Base-by-base conservation (phyloP, 2,113 vertebrate genomes). In the Phodopus roborovskii region DNA sequence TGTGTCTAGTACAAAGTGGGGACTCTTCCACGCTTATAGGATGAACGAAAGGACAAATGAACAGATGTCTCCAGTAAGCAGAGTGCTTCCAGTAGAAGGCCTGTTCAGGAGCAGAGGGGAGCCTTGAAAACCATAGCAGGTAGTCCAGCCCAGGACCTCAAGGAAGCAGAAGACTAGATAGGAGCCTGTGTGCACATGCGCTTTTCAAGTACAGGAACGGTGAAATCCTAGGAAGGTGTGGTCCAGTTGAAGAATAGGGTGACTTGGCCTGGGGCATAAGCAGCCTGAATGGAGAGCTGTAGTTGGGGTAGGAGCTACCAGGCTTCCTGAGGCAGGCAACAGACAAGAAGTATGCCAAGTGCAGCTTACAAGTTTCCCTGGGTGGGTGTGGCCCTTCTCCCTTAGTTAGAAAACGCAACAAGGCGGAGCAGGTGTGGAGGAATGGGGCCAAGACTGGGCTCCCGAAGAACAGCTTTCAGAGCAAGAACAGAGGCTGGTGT, bases 261-360 rank as follows among this genome's bases (percentile, higher is more conserved):
- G 33, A 26, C 9, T 42, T 56, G 78, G 70, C 11, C 45, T 71
- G 4, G 62, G 60, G 58, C 70, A 36, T 22, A 4, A n/a, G 64
- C 62, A 82, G 33, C 4, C 26, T n/a, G 7, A 74, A 19, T 95
- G 45, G 68, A 94, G 33, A 53, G 56, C 66, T 66, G 45, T 4
- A 1, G 53, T 24, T 39, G 42, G 28, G 45, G 48, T 36, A 17
- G 73, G 90, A 77, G 30, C 84, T 19, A 45, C 17, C 12, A 45
- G 71, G 71, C 50, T 64, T 4, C 0, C n/a, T 7, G 39, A 8
- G 66, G 13, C 7, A 45, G 39, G 17, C 0, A 56, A 0, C 3
- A 5, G 1, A 33, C 60, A 58, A 62, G 39, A 7, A 53, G 30
- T 22, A 9, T 42, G 33, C 22, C 45, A 68, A 75, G 28, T 36